Evolutionary conservation across 2,113 vertebrate species (phyloP).

Genomic region (Esox niger): DNA sequence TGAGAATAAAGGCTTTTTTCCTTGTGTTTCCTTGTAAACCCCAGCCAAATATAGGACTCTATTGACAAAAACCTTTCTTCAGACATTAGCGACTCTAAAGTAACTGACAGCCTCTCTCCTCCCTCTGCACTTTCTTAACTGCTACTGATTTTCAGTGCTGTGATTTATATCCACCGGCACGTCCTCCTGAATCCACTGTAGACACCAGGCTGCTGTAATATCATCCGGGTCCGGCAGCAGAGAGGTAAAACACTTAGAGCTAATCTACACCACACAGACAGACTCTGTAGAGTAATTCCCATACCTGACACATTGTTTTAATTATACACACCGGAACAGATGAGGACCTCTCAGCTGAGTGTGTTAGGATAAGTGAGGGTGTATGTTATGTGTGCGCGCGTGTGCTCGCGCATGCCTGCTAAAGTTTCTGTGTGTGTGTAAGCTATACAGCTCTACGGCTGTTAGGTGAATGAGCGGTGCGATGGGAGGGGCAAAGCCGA

Average conservation of each 20-base stretch:
- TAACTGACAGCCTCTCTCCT: too few species aligned
- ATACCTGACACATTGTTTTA: slow-evolving; percentile 13
- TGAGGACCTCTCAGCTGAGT: not conserved
- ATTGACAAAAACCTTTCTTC: too few species aligned
- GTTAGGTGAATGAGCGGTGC: too few species aligned
- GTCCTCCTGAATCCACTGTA: too few species aligned
- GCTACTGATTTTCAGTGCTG: too few species aligned
- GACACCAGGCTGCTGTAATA: too few species aligned
- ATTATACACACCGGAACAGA: not conserved
- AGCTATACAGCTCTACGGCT: slow-evolving; percentile 2
- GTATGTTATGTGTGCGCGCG: not conserved
- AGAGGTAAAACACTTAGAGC: not conserved
- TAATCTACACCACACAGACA: slow-evolving; percentile 6
- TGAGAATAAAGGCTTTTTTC: too few species aligned
- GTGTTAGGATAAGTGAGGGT: not conserved
- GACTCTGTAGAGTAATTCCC: not conserved
- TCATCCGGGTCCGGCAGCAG: not conserved
- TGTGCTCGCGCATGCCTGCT: not conserved
- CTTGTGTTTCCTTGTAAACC: too few species aligned
- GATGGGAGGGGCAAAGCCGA: not conserved
- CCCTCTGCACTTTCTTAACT: too few species aligned
- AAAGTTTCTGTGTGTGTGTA: not conserved
- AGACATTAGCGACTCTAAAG: too few species aligned
- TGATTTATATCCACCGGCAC: too few species aligned
- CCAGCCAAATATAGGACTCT: too few species aligned